Conservation (phyloP, 2,888 invertebrate species). For the Agrotis clavis region DNA sequence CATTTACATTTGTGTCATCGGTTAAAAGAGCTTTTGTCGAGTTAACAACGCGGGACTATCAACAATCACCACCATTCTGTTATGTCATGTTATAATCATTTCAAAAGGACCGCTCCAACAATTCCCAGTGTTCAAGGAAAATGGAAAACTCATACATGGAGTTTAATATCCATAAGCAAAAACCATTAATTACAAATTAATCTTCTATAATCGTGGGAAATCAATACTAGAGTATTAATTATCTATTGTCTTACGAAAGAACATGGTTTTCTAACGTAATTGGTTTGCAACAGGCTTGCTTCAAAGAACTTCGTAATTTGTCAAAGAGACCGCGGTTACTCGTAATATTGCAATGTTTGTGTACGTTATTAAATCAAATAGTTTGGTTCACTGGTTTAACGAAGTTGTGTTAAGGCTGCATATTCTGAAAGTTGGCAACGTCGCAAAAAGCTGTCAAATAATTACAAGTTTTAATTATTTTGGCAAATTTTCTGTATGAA, state of each 20-base stretch:
- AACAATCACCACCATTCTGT: no score
- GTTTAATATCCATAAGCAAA: slow-evolving; percentile 29
- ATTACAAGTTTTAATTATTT: no score
- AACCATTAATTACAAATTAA: slow-evolving; percentile 26
- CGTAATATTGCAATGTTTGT: slow-evolving; percentile 30
- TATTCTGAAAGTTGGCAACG: no score
- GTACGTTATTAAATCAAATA: slow-evolving; percentile 29
- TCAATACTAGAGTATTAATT: slow-evolving; percentile 39
- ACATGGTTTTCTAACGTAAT: slow-evolving; percentile 42
- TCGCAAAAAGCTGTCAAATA: no score
- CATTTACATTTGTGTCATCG: no score
- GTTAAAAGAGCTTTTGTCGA: no score
- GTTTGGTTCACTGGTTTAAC: slow-evolving; percentile 26
- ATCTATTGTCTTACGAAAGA: slow-evolving; percentile 44
- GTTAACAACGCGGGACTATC: no score
- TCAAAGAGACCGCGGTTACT: slow-evolving; percentile 36
- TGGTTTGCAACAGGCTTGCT: slow-evolving; percentile 11
- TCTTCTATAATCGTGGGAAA: slow-evolving; percentile 47
- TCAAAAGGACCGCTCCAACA: slow-evolving; percentile 7
- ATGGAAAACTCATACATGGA: slow-evolving; percentile 17
- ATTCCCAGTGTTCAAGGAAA: slow-evolving; percentile 13
- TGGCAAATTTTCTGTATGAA: no score
- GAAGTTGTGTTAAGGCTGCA: slow-evolving; percentile 18
- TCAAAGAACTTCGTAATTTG: slow-evolving; percentile 36
- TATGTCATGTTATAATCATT: neutral